Evolutionary conservation across 2,113 vertebrate genomes (phyloP).

Genomic region (Machaerirhynchus nigripectus): DNA sequence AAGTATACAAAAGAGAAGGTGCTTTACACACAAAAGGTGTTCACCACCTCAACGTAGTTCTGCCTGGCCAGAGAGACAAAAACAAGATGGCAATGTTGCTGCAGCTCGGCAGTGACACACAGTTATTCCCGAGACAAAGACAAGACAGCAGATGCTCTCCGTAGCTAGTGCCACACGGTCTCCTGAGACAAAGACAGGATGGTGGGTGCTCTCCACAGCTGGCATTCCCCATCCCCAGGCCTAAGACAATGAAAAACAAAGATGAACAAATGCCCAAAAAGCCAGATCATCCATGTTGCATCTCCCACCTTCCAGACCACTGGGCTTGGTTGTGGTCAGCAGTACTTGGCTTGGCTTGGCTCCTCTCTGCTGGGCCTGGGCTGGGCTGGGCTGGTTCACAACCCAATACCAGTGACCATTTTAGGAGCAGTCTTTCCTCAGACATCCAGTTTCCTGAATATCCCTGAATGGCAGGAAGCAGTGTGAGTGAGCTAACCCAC

Average conservation of each 20-base stretch:
- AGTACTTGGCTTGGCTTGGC: fast-evolving
- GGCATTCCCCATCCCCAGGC: neutral
- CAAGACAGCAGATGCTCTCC: neutral
- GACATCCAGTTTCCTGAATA: neutral
- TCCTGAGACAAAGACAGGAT: neutral
- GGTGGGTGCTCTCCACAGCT: neutral
- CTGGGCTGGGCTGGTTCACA: neutral
- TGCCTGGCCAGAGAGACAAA: neutral
- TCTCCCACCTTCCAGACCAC: neutral
- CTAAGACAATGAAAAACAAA: neutral
- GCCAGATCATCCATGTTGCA: neutral
- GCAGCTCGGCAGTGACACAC: fast-evolving
- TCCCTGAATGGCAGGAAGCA: neutral
- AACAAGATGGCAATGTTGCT: neutral
- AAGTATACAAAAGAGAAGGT: neutral
- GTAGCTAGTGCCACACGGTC: neutral
- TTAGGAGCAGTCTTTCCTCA: neutral
- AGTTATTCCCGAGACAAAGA: neutral
- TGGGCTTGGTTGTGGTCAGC: neutral
- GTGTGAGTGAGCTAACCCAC: neutral
- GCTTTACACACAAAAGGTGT: neutral
- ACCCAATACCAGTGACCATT: neutral
- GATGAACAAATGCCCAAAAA: neutral
- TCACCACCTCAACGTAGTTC: neutral
- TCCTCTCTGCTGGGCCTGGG: neutral